Evolutionary conservation across 2,888 invertebrate genomes (phyloP).

Genomic region (Dascillus cervinus): DNA sequence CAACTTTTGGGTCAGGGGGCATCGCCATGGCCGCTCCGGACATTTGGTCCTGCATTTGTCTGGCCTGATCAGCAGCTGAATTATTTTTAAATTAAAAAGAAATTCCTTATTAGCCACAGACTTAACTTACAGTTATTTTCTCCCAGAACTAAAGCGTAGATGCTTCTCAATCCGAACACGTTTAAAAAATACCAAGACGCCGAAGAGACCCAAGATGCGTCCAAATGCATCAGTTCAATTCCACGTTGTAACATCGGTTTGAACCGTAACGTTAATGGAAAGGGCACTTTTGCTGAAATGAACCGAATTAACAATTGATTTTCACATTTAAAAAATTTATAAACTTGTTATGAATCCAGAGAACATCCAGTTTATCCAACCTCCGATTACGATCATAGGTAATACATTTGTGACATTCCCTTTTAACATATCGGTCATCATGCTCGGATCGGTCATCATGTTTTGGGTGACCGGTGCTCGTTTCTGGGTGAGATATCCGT

Average conservation of each 20-base stretch:
- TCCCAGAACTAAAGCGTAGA: constrained; percentile 90
- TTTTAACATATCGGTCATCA: constrained; percentile 97
- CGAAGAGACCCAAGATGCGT: constrained; percentile 97
- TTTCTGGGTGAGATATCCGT: constrained; percentile 83
- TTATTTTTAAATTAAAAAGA: not conserved
- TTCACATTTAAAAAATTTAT: not conserved
- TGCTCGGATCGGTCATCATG: constrained; percentile 87
- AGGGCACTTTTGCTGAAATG: constrained; percentile 81
- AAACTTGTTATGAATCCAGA: constrained; percentile 86
- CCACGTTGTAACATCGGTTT: constrained; percentile 98
- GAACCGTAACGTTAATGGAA: constrained; percentile 90
- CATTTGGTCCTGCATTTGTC: constrained; percentile 93
- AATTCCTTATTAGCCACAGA: not conserved
- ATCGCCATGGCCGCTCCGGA: constrained; percentile 90
- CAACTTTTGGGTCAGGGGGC: constrained; percentile 91
- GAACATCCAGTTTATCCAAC: constrained; percentile 99
- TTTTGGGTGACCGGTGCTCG: constrained; percentile 71
- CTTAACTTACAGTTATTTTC: constrained; percentile 73
- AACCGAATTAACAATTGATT: not conserved
- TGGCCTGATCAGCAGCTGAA: constrained; percentile 81
- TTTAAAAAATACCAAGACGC: constrained; percentile 99
- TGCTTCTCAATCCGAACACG: constrained; percentile 91
- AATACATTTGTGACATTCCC: constrained; percentile 94
- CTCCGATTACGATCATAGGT: constrained; percentile 96
- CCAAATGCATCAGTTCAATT: constrained; percentile 83